Conservation (phyloP, 2,797 vertebrate genomes). For the Falco columbarius region DNA sequence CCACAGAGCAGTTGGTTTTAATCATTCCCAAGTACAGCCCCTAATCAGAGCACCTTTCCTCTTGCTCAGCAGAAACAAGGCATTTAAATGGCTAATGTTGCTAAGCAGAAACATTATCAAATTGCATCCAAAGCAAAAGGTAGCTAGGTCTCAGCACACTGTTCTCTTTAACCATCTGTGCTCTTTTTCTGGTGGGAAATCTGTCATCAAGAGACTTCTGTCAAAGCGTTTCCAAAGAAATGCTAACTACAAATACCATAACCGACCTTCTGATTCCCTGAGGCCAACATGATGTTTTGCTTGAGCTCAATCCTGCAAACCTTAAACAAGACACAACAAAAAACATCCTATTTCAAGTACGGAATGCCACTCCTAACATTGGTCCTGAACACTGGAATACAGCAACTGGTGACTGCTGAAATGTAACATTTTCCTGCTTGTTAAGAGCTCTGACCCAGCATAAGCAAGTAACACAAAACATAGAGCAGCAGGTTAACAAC, state of each 20-base stretch:
- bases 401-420: background rate
- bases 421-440: background rate
- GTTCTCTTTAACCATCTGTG: background rate
- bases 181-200: background rate
- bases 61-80: background rate
- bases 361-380: background rate
- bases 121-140: background rate
- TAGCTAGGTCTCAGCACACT: background rate
- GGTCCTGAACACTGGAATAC: background rate
- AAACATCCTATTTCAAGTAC: background rate
- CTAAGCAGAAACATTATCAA: background rate
- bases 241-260: background rate
- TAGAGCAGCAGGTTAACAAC: background rate
- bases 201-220: background rate
- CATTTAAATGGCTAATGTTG: background rate
- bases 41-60: background rate
- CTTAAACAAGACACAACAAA: background rate
- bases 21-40: background rate
- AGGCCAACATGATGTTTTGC: background rate
- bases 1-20: background rate
- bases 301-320: background rate
- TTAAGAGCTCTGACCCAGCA: background rate
- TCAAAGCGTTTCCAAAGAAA: background rate
- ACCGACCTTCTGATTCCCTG: background rate
- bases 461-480: background rate